phyloP scores from a whole-genome alignment of 2,113 vertebrate genomes.

The Elachura formosa region DNA sequence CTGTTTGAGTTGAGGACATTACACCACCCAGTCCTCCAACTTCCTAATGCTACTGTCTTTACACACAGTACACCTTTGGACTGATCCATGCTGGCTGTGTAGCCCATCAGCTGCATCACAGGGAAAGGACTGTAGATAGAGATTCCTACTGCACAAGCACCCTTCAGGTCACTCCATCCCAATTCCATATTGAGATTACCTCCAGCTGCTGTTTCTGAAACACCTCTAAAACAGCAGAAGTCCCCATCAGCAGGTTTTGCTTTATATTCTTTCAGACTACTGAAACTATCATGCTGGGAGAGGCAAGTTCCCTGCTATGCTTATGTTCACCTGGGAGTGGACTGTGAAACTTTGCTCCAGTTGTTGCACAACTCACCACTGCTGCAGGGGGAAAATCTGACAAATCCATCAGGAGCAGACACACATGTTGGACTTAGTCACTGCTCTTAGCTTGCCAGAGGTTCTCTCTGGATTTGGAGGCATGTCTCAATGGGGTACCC shows the following conservation, averaged over 20 bases:
- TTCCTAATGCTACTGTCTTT: not conserved
- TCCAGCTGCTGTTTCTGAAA: not conserved
- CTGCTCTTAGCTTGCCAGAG: not conserved
- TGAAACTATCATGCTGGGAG: not conserved
- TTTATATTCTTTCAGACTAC: not conserved
- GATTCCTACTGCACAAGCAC: not conserved
- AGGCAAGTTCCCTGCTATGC: not conserved
- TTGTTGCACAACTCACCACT: not conserved
- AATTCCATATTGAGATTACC: not conserved
- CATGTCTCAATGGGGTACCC: not conserved
- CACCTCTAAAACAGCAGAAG: not conserved
- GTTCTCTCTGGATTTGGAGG: not conserved
- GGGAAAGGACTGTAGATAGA: not conserved
- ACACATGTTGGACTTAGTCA: not conserved
- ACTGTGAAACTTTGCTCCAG: not conserved
- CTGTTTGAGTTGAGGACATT: not conserved
- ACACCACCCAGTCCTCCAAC: not conserved
- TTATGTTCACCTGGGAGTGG: not conserved
- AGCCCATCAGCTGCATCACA: not conserved
- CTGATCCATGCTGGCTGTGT: not conserved
- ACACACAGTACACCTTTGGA: not conserved
- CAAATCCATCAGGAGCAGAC: not conserved
- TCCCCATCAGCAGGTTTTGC: not conserved
- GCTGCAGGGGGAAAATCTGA: not conserved
- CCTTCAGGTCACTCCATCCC: not conserved